Evolutionary conservation across 2,888 invertebrate species (phyloP), one percentile per base, ranked within the genome.

Genomic region (Epinotia nisella): DNA sequence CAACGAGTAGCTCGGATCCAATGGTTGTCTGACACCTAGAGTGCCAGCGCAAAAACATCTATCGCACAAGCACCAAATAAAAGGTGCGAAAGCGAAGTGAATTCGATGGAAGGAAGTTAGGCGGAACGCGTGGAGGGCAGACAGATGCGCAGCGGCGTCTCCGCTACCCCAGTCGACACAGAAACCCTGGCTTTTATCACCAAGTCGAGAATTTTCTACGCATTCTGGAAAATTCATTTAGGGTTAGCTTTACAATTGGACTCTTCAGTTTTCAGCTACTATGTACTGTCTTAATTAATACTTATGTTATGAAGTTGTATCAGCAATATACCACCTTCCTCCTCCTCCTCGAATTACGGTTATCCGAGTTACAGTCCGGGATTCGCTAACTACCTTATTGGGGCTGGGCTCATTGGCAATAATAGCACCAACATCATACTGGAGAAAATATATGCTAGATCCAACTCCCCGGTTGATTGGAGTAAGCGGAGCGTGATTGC

Each of bases 1-100:
- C 83, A 83, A 82, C 83, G 83, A 82, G 76, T 87, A 91, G 91
- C 92, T 92, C 81, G 90, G 87, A 85, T 93, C 84, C 85, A 85
- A 89, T 85, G 85, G 85, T 75, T 78, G 82, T 72, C 75, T 77
- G 77, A 79, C 82, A 83, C 84, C 83, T 82, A 77, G 75, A 77
- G 78, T 78, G 80, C 68, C 76, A 76, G 72, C 75, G 84, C 86
- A 92, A 92, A 92, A 91, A 90, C 85, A 79, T 82, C 82, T 78
- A 82, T 83, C 82, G 81, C 82, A 79, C 77, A 77, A 82, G 82
- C 79, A 78, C 76, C 81, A 89, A 90, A 89, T 87, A 89, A 89
- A 89, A 89, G 85, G 83, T 85, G 85, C 81, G 83, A 86, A 86
- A 87, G 86, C 76, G 79, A 86, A 87, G 78, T 85, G 83, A 86